phyloP scores from a whole-genome alignment of 2,888 invertebrate species.

The Acrobasis suavella region DNA sequence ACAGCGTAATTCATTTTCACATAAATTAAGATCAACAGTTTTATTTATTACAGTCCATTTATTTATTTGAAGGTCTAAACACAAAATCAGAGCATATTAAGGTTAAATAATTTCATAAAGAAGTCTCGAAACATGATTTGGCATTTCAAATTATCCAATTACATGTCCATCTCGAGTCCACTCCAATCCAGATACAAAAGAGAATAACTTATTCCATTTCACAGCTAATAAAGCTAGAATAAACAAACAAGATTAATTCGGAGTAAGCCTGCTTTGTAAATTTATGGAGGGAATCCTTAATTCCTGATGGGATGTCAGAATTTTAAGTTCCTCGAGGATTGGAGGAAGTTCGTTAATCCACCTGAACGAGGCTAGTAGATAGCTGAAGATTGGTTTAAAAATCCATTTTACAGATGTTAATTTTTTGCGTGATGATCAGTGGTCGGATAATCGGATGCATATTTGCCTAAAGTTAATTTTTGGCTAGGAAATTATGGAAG shows the following conservation, averaged over 20 bases:
- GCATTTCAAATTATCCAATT: conserved; percentile 64
- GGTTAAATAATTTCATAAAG: conserved; percentile 34
- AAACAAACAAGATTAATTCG: conserved; percentile 71
- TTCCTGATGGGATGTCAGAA: conserved; percentile 69
- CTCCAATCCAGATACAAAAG: conserved; percentile 65
- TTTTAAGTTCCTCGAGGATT: conserved; percentile 66
- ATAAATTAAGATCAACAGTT: too few relatives aligned
- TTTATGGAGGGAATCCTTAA: conserved; percentile 68
- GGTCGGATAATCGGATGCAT: too few relatives aligned
- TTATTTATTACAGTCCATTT: neutral
- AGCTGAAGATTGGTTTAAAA: too few relatives aligned
- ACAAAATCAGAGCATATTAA: conserved; percentile 23
- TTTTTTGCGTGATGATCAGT: too few relatives aligned
- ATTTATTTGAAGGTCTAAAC: neutral
- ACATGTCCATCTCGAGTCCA: conserved; percentile 53
- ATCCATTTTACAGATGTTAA: too few relatives aligned
- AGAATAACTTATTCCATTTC: conserved; percentile 75
- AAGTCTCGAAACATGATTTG: conserved; percentile 43
- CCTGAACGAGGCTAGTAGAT: conserved; percentile 44
- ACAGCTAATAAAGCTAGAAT: conserved; percentile 70
- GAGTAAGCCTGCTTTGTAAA: conserved; percentile 63
- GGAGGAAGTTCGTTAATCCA: conserved; percentile 65
- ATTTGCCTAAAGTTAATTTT: too few relatives aligned
- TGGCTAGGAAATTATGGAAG: too few relatives aligned
- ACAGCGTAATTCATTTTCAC: too few relatives aligned